Evolutionary conservation across 2,888 invertebrate species (phyloP).

Genomic region (Stramonita haemastoma): DNA sequence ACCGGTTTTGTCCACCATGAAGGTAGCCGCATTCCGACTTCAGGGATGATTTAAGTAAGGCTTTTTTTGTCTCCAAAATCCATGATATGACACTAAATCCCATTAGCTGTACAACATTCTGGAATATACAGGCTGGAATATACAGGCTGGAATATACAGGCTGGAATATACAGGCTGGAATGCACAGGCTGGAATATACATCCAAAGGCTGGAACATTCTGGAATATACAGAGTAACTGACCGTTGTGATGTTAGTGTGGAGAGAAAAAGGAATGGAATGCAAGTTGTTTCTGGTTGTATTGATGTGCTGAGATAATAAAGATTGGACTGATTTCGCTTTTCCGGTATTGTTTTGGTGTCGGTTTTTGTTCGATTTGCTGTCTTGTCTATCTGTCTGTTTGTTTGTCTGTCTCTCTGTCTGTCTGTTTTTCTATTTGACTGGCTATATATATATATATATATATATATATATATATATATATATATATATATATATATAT

Average conservation of each 20-base stretch:
- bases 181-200: no score
- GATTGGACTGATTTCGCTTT: neutral
- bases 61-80: no score
- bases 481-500: neutral
- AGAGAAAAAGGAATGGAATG: neutral
- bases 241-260: neutral
- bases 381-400: neutral
- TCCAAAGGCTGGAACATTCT: no score
- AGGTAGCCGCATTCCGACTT: no score
- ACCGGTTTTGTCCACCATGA: no score
- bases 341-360: neutral
- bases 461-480: neutral
- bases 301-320: slow-evolving; percentile 26
- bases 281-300: slow-evolving; percentile 30
- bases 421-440: slow-evolving; percentile 1
- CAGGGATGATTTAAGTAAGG: no score
- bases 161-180: no score
- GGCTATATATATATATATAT: neutral
- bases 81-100: no score
- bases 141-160: no score
- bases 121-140: no score
- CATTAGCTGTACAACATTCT: no score
- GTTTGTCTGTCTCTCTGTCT: slow-evolving; percentile 6
- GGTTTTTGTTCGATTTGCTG: neutral
- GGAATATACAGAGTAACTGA: neutral